Evolutionary conservation across 1,140 invertebrate species (phyloP).

Genomic region (Thaumatotibia leucotreta): DNA sequence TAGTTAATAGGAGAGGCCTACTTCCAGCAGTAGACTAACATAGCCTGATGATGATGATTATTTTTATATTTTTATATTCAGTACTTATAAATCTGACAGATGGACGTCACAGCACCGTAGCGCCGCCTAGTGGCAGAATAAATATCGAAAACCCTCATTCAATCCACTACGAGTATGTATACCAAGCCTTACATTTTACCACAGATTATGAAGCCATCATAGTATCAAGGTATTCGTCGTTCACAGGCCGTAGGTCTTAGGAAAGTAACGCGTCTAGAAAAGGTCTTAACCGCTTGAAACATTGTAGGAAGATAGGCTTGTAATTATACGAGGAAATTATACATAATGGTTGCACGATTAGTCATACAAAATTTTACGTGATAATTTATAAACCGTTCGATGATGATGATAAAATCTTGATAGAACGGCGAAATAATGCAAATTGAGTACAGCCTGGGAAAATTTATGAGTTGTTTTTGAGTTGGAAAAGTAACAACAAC

Average conservation of each 20-base stretch:
- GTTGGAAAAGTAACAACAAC: too few relatives aligned
- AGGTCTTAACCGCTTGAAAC: not conserved
- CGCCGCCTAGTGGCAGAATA: too few relatives aligned
- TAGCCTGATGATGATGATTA: too few relatives aligned
- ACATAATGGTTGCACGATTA: not conserved
- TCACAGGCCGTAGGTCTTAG: not conserved
- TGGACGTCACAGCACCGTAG: too few relatives aligned
- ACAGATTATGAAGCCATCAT: not conserved
- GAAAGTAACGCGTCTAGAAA: not conserved
- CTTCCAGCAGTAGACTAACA: too few relatives aligned
- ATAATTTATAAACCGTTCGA: not conserved
- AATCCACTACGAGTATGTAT: not conserved
- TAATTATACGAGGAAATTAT: not conserved
- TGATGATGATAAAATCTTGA: not conserved
- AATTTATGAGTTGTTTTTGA: too few relatives aligned
- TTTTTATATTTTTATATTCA: too few relatives aligned
- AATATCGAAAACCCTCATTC: too few relatives aligned
- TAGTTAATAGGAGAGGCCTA: too few relatives aligned
- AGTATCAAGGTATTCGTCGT: not conserved
- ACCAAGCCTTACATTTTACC: not conserved
- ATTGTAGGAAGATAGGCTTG: not conserved
- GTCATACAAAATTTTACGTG: not conserved
- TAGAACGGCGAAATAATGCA: too few relatives aligned
- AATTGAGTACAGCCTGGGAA: too few relatives aligned
- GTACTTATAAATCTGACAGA: too few relatives aligned